Evolutionary conservation across 2,797 vertebrate species (phyloP).

Genomic region (Echiichthys vipera): DNA sequence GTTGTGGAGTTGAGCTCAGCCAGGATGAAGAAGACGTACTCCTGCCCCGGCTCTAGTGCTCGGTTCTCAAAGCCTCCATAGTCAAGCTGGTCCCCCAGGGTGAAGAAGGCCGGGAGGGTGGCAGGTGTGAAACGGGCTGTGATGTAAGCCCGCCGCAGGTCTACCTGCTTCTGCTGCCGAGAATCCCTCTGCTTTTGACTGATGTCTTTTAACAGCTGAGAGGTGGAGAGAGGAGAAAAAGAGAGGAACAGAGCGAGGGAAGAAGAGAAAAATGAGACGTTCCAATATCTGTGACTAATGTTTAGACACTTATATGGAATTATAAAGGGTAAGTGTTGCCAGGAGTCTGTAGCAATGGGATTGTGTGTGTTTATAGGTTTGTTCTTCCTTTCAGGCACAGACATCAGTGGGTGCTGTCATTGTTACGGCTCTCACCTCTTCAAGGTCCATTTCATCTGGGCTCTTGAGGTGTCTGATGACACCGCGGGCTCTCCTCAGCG

Average conservation of each 20-base stretch:
- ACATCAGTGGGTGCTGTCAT: conserved; percentile 47
- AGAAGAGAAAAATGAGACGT: conserved; percentile 20
- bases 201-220: conserved; percentile 92
- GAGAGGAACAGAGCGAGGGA: background rate
- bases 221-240: conserved; percentile 4
- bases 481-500: conserved; percentile 90
- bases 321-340: conserved; percentile 48
- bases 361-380: conserved; percentile 40
- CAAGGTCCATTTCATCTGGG: conserved; percentile 98
- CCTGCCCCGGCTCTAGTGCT: conserved; percentile 92
- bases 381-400: conserved; percentile 49
- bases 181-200: conserved; percentile 89
- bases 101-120: conserved; percentile 91
- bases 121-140: conserved; percentile 91
- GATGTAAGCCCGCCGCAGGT: conserved; percentile 92
- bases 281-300: conserved; percentile 50
- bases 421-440: conserved; percentile 89
- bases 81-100: conserved; percentile 94
- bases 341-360: conserved; percentile 38
- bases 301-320: conserved; percentile 45
- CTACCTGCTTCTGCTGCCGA: conserved; percentile 92
- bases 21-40: conserved; percentile 95
- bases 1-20: conserved; percentile 93
- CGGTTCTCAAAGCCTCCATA: conserved; percentile 96
- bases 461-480: conserved; percentile 90